A percentile compares a stretch with the other conserved stretches of the same genome.
Evolutionary conservation across 2,113 vertebrate species (phyloP).

Genomic region (Dromiciops gliroides): DNA sequence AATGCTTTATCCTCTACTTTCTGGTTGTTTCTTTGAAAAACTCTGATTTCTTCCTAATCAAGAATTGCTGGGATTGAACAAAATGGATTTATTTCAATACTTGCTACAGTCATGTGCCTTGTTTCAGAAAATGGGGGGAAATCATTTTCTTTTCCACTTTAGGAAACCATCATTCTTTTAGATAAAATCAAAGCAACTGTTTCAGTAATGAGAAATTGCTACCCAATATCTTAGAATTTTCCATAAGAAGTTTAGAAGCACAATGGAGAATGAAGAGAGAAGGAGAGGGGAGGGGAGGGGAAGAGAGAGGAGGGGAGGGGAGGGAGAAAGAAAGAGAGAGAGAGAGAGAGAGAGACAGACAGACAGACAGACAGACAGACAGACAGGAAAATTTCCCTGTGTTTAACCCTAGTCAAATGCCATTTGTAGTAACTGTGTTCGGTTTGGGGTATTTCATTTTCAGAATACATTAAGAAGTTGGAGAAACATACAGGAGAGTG

Average conservation of each 20-base stretch:
- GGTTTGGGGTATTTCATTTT: neutral
- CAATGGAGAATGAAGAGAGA: too few species aligned
- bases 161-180: neutral
- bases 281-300: too few species aligned
- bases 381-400: neutral
- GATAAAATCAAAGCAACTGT: neutral
- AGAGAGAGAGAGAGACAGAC: too few species aligned
- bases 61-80: neutral
- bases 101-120: neutral
- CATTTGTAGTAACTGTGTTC: neutral
- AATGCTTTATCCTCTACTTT: neutral
- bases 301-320: too few species aligned
- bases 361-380: too few species aligned
- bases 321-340: too few species aligned
- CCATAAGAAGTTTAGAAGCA: neutral
- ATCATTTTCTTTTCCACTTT: neutral
- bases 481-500: neutral
- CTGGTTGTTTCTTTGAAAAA: neutral
- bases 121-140: neutral
- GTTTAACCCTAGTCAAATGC: neutral
- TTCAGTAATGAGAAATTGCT: neutral
- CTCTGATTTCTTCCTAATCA: neutral
- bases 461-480: neutral
- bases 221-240: neutral
- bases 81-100: neutral